A percentile compares a stretch with the other conserved stretches of the same genome.
Evolutionary conservation across 2,888 invertebrate genomes (phyloP).

Genomic region (Sturmia bella): DNA sequence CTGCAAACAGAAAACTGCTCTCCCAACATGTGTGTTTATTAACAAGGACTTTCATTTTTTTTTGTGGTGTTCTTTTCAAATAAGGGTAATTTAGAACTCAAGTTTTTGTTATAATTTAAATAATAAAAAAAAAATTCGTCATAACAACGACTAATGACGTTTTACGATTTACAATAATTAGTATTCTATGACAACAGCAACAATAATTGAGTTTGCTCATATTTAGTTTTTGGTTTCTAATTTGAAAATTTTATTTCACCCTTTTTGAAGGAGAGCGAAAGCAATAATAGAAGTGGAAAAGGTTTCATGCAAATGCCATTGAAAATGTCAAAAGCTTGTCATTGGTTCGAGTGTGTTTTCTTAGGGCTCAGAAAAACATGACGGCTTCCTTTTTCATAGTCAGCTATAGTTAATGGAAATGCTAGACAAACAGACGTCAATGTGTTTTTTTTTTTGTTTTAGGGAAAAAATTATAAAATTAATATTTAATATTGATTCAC

Average conservation of each 20-base stretch:
- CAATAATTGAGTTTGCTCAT: slow-evolving; percentile 16
- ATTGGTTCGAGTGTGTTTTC: slow-evolving; percentile 59
- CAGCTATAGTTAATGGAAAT: slow-evolving; percentile 7
- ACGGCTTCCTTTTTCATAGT: slow-evolving; percentile 48
- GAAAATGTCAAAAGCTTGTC: slow-evolving; percentile 67
- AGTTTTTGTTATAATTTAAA: slow-evolving; percentile 8
- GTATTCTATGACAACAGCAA: slow-evolving; percentile 55
- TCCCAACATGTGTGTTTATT: background rate
- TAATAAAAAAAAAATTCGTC: slow-evolving; percentile 34
- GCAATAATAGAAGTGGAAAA: slow-evolving; percentile 11
- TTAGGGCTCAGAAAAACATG: slow-evolving; percentile 65
- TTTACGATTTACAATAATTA: slow-evolving; percentile 64
- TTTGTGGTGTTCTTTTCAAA: slow-evolving; percentile 20
- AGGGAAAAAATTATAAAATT: no score
- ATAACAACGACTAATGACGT: slow-evolving; percentile 60
- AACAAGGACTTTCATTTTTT: slow-evolving; percentile 29
- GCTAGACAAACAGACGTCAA: slow-evolving; percentile 66
- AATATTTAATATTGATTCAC: no score
- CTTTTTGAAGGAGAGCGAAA: slow-evolving; percentile 22
- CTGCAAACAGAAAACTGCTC: background rate
- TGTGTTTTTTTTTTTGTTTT: background rate
- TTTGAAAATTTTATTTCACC: slow-evolving; percentile 20
- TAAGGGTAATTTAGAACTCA: slow-evolving; percentile 59
- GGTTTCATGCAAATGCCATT: slow-evolving; percentile 63
- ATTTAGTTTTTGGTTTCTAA: slow-evolving; percentile 35